These are phyloP conservation scores for Nebria ingens DNA, from an alignment of 1,140 invertebrate genomes.

Conservation along the genomic window DNA sequence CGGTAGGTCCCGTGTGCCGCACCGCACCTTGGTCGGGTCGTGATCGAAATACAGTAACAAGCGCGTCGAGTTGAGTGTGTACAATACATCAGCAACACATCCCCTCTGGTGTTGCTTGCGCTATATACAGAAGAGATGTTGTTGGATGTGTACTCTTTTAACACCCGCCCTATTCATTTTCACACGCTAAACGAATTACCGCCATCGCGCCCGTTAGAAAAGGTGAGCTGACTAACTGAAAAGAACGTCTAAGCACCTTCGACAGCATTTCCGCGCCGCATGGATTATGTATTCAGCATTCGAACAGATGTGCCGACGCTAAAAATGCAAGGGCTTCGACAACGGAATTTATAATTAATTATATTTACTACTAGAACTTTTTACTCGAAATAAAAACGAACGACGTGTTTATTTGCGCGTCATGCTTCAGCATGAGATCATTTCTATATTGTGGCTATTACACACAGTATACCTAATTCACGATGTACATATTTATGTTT, in stretches of 20 bases:
- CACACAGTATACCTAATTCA: no score
- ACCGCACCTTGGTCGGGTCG: not conserved
- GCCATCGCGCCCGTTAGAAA: not conserved
- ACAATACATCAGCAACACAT: not conserved
- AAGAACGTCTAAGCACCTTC: not conserved
- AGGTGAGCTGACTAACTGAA: not conserved
- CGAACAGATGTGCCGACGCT: not conserved
- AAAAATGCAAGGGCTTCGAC: constrained; percentile 2
- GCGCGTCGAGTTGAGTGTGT: not conserved
- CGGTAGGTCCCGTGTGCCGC: not conserved
- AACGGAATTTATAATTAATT: constrained; percentile 6
- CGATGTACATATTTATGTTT: no score
- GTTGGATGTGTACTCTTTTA: constrained; percentile 5
- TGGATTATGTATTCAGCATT: constrained; percentile 1
- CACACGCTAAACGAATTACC: constrained; percentile 5
- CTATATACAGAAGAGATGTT: no score
- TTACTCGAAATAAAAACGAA: no score
- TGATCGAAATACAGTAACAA: constrained; percentile 1
- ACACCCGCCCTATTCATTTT: constrained; percentile 1
- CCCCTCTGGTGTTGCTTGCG: not conserved
- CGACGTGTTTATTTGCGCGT: not conserved
- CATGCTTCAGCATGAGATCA: not conserved
- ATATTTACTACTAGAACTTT: constrained; percentile 2
- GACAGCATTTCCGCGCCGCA: not conserved
- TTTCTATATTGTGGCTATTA: no score